Conservation (phyloP, 2,888 invertebrate species). For the Ommatoiulus sabulosus region DNA sequence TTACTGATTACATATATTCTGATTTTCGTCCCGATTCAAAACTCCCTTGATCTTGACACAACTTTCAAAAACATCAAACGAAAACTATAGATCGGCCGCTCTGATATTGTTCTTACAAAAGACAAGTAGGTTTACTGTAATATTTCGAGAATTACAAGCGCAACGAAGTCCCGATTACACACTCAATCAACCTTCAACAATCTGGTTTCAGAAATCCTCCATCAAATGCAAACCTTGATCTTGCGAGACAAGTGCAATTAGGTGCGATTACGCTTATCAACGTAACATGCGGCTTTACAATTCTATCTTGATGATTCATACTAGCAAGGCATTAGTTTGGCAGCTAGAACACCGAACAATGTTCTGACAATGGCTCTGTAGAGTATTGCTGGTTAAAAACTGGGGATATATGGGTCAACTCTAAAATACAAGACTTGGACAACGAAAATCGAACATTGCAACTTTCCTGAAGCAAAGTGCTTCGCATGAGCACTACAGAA, state of each 20-base stretch:
- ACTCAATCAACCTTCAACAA: not conserved
- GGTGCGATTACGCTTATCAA: slow-evolving; percentile 10
- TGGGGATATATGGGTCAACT: too few relatives aligned
- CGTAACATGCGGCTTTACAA: not conserved
- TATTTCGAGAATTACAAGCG: not conserved
- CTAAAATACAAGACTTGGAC: too few relatives aligned
- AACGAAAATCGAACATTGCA: too few relatives aligned
- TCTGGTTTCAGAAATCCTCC: not conserved
- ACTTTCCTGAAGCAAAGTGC: too few relatives aligned
- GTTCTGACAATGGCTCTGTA: too few relatives aligned
- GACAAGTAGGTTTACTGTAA: not conserved
- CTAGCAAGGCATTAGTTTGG: too few relatives aligned
- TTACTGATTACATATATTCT: too few relatives aligned
- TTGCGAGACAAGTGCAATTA: not conserved
- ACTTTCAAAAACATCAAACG: not conserved
- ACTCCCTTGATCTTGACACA: not conserved
- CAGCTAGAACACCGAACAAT: too few relatives aligned
- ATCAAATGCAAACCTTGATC: slow-evolving; percentile 10
- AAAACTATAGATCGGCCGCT: not conserved
- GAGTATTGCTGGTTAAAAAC: too few relatives aligned
- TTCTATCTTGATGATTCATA: too few relatives aligned
- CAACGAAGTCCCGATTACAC: not conserved
- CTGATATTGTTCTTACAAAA: not conserved
- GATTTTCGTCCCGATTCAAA: not conserved
- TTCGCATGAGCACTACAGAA: too few relatives aligned